These are phyloP conservation scores for Pelmatolapia mariae DNA, from an alignment of 2,113 vertebrate genomes.

Conservation along the genomic window DNA sequence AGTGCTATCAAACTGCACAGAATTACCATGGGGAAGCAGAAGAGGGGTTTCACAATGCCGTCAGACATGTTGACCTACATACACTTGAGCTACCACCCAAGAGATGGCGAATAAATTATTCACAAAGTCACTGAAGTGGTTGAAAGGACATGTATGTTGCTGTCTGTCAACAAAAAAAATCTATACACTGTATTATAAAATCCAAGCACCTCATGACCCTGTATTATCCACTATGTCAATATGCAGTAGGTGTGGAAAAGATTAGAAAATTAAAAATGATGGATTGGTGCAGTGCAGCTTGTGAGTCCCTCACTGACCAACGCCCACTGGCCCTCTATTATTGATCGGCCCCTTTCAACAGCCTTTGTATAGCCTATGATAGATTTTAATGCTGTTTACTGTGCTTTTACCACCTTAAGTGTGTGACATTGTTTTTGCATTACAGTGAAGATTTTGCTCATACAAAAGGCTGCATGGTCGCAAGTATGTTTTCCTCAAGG, in stretches of 20 bases:
- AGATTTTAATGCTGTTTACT: background rate
- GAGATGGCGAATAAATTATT: constrained; percentile 42
- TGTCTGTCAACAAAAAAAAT: constrained; percentile 10
- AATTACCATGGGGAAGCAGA: background rate
- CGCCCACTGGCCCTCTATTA: background rate
- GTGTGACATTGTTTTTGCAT: background rate
- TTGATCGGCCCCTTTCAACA: background rate
- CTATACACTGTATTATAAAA: constrained; percentile 24
- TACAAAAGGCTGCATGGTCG: background rate
- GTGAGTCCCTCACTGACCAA: background rate
- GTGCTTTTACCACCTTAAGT: background rate
- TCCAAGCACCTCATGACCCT: background rate
- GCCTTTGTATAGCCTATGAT: background rate
- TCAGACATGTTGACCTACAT: constrained; percentile 61
- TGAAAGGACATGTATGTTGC: constrained; percentile 1
- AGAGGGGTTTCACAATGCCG: background rate
- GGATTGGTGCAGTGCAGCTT: background rate
- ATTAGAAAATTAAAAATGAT: constrained; percentile 15
- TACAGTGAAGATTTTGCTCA: background rate
- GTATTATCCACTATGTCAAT: constrained; percentile 19
- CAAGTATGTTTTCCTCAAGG: background rate
- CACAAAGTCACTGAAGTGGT: constrained; percentile 15
- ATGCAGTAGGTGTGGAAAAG: background rate
- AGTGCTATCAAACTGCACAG: background rate
- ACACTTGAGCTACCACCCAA: background rate